Base-by-base conservation (phyloP, 2,888 invertebrate species). In the Tridacna crocea region DNA sequence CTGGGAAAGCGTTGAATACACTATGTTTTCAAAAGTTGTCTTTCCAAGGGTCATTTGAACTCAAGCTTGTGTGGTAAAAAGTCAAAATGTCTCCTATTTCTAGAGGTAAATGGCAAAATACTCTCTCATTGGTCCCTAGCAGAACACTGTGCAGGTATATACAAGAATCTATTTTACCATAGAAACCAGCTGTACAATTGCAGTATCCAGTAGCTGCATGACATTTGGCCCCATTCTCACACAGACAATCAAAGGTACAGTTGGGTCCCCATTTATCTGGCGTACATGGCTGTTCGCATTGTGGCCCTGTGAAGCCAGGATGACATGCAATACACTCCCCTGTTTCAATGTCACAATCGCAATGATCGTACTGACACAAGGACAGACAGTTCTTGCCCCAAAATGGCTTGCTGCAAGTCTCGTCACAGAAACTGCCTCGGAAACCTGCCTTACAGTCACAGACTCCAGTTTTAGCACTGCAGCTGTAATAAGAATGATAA, bases 381-480 rank as follows among this genome's bases (percentile, higher is more conserved):
- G 86, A 81, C 47, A 27, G 19, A 66, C 91, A 91, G 48, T 87
- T 75, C 27, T 74, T 47, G 6, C 91, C 91, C 72, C 79, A 91
- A 36, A 79, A 85, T 27, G 90, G 90, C 46, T 73, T 51, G 0
- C 80, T 82, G 77, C 90, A 91, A 13, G 72, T 72, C 15, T 82
- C 74, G 1, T 82, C 68, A 72, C 91, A 91, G 17, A 76, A 66
- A 46, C 75, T 61, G 12, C 89, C 91, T 15, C 79, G 80, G 79
- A 85, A 90, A 22, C 92, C 92, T 17, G 88, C 79, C 36, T 77
- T 70, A 87, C 93, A 93, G 19, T 82, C 72, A 72, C 93, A 93
- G 17, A 88, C 77, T n/a, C 95, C 95, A 24, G 89, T 92, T 17
- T 87, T 75, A 17, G 93, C 88, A 81, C 94, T 90, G 84, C 95